These are phyloP conservation scores for Amblyjoppa proteus DNA, from an alignment of 2,888 invertebrate species.

Conservation along the genomic window DNA sequence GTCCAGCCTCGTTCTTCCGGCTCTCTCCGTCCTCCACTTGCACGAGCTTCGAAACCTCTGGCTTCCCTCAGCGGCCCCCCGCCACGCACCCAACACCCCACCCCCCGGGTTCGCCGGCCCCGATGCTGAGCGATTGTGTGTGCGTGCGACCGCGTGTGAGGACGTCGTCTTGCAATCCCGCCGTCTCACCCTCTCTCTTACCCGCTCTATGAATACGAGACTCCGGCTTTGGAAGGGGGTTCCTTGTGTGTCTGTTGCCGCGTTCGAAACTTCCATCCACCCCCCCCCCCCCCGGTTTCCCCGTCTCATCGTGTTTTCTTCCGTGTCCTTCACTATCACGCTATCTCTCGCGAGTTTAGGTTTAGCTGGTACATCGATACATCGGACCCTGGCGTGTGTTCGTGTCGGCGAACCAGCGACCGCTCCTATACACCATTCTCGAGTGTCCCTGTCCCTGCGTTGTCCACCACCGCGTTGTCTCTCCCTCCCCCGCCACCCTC, in stretches of 20 bases:
- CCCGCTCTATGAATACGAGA: constrained; percentile 56
- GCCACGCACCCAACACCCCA: neutral
- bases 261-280: constrained; percentile 40
- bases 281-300: constrained; percentile 29
- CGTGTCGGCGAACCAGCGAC: constrained; percentile 57
- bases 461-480: constrained; percentile 8
- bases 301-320: constrained; percentile 51
- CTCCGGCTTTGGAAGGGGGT: constrained; percentile 19
- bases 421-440: constrained; percentile 23
- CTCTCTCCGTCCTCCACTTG: constrained; percentile 21
- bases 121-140: constrained; percentile 39
- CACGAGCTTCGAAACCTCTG: constrained; percentile 34
- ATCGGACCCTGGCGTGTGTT: constrained; percentile 21
- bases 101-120: constrained; percentile 12
- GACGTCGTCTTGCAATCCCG: constrained; percentile 39
- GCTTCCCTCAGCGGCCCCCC: neutral
- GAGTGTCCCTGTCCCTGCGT: neutral
- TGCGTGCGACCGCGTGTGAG: constrained; percentile 36
- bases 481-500: constrained; percentile 30
- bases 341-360: constrained; percentile 66
- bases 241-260: constrained; percentile 45
- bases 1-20: constrained; percentile 33
- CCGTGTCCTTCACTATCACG: constrained; percentile 62
- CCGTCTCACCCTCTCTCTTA: constrained; percentile 27
- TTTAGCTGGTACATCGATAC: constrained; percentile 46